These are phyloP conservation scores for Biston stratarius DNA, from an alignment of 2,888 invertebrate species.

Conservation along the genomic window DNA sequence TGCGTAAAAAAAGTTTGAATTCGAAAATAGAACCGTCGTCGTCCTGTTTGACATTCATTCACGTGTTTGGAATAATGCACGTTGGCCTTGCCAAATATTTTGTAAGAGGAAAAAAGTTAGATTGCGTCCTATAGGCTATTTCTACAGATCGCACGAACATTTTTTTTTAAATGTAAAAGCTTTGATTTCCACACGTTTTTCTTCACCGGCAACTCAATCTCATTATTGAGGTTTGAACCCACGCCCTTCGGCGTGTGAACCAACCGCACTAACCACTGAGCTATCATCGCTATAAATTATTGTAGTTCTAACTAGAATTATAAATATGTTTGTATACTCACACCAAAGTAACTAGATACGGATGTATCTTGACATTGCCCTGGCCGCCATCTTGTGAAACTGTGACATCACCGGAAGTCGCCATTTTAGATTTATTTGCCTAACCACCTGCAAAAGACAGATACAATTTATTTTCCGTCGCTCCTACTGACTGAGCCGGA, in stretches of 20 bases:
- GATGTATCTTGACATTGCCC: slow-evolving; percentile 65
- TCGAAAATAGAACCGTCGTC: slow-evolving; percentile 20
- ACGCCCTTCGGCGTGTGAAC: too few relatives aligned
- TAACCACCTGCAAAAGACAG: slow-evolving; percentile 27
- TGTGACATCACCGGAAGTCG: slow-evolving; percentile 63
- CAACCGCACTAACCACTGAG: too few relatives aligned
- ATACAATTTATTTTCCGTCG: too few relatives aligned
- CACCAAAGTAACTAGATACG: slow-evolving; percentile 71
- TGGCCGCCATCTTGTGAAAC: slow-evolving; percentile 65
- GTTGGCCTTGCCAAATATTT: slow-evolving; percentile 32
- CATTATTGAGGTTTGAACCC: too few relatives aligned
- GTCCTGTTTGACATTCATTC: neutral
- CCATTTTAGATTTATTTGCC: slow-evolving; percentile 59
- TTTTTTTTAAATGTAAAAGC: too few relatives aligned
- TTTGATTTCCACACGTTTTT: too few relatives aligned
- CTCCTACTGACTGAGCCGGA: too few relatives aligned
- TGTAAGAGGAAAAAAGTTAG: neutral
- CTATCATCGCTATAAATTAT: too few relatives aligned
- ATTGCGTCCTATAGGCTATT: too few relatives aligned
- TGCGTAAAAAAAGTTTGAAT: slow-evolving; percentile 10
- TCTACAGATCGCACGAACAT: too few relatives aligned
- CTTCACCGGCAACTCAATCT: too few relatives aligned
- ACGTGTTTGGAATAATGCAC: slow-evolving; percentile 10
- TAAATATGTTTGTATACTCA: slow-evolving; percentile 55
- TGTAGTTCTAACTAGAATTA: neutral